These are phyloP conservation scores for Epizoanthus scotinus DNA, from an alignment of 92 coral and sea anemone species.

Conservation along the genomic window DNA sequence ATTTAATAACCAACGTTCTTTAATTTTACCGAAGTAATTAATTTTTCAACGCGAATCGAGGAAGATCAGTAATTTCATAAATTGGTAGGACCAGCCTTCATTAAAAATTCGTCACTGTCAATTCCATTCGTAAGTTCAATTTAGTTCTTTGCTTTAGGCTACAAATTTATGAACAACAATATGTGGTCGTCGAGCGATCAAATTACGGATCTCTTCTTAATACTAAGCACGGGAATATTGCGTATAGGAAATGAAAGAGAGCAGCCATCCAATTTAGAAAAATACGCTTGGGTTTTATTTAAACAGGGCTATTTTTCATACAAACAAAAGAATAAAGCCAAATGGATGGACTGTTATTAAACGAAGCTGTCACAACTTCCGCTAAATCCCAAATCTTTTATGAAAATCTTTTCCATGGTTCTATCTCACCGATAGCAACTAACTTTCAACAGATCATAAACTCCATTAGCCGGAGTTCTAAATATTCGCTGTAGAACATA, in stretches of 20 bases:
- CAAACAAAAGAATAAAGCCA: constrained; percentile 29
- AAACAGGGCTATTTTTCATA: constrained; percentile 28
- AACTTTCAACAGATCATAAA: background rate
- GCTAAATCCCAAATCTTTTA: background rate
- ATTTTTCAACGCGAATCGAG: constrained; percentile 33
- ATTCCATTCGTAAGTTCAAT: constrained; percentile 16
- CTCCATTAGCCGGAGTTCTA: background rate
- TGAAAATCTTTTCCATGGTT: background rate
- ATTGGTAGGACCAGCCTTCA: constrained; percentile 30
- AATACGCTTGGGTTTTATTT: constrained; percentile 22
- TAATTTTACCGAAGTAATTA: constrained; percentile 45
- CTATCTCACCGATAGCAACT: background rate
- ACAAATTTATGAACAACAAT: constrained; percentile 5
- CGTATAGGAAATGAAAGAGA: constrained; percentile 39
- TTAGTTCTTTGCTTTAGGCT: constrained; percentile 29
- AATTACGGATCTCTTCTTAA: constrained; percentile 31
- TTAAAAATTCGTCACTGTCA: constrained; percentile 47
- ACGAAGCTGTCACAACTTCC: constrained; percentile 5
- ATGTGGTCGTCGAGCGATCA: constrained; percentile 3
- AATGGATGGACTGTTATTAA: constrained; percentile 23
- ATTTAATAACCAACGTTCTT: constrained; percentile 37
- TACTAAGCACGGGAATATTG: constrained; percentile 13
- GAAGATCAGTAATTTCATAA: constrained; percentile 38
- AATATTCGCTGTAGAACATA: background rate
- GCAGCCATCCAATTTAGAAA: background rate